Conservation (phyloP, 1,140 invertebrate species). For the Cotesia chilonis region DNA sequence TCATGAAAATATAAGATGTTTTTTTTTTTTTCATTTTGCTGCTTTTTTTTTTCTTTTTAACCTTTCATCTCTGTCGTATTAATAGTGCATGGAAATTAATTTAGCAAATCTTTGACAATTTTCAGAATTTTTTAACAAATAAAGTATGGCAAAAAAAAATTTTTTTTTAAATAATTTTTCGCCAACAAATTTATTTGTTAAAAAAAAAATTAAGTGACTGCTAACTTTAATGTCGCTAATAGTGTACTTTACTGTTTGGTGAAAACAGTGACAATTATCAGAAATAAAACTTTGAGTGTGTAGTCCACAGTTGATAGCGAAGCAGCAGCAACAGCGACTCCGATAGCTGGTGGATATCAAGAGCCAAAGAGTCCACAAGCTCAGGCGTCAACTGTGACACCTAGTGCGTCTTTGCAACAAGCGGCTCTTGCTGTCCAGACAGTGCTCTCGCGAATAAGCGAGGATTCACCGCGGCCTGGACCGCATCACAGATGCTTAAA, state of each 20-base stretch:
- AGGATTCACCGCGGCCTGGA: constrained; percentile 64
- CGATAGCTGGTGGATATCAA: constrained; percentile 42
- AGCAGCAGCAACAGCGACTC: constrained; percentile 40
- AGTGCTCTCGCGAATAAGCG: constrained; percentile 69
- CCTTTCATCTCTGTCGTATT: too few species aligned
- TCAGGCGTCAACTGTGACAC: constrained; percentile 46
- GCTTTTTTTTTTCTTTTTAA: too few species aligned
- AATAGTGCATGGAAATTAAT: too few species aligned
- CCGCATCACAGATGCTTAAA: constrained; percentile 68
- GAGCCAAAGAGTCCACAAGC: constrained; percentile 47
- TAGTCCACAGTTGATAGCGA: constrained; percentile 52
- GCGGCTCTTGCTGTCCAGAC: constrained; percentile 51
- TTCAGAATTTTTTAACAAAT: too few species aligned
- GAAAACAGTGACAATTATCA: neutral
- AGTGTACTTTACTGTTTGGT: too few species aligned
- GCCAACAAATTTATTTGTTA: neutral
- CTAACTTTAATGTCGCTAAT: too few species aligned
- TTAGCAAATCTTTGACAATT: too few species aligned
- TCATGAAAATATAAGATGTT: too few species aligned
- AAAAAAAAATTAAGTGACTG: neutral
- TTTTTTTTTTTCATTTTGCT: neutral
- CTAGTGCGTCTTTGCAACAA: constrained; percentile 47
- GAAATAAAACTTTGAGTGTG: constrained; percentile 25
- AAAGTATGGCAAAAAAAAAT: too few species aligned
- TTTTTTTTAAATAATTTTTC: too few species aligned